Evolutionary conservation across 2,113 vertebrate species (phyloP), one percentile per base, ranked within the genome.

Genomic region (Casuarius casuarius): DNA sequence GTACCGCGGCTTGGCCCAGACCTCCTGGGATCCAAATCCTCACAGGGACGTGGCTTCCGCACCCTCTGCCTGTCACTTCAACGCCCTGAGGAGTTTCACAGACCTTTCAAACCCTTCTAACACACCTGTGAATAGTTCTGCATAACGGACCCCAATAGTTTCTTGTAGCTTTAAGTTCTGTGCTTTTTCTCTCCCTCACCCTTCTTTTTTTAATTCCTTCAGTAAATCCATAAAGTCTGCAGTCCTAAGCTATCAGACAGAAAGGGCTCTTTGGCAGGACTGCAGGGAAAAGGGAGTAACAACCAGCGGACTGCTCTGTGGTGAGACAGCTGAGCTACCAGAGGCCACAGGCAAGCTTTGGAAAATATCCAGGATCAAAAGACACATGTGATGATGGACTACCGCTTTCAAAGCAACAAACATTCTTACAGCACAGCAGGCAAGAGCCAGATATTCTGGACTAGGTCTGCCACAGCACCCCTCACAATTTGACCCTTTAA

Each of bases 341-440:
- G 40, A 87, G 67, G n/a, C 73, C 65, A 44, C 31, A 26, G 58
- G 54, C 63, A 80, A 86, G 63, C 44, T 84, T 49, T 89, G 51
- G 87, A 91, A 89, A 92, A 77, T 2, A 87, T 19, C 46, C 73
- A 77, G 25, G 65, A 81, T 74, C 40, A 71, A 84, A 67, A 78
- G 33, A 61, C 26, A 5, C 25, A 49, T 0, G 10, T 42, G 28
- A 94, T 49, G 52, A 95, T 48, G 48, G 56, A 97, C 51, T 89
- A 28, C 59, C 58, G 58, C 73, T 91, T 95, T 84, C 76, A 65
- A 91, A 91, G 76, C 25, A 96, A 66, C 66, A 88, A 74, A 94
- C 7, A 87, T 59, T 73, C 29, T 58, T 92, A 31, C 28, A 56
- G 16, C 15, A 31, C 54, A 56, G 54, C 54, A 56, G 54, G 16